Evolutionary conservation across 2,888 invertebrate species (phyloP), one percentile per base, ranked within the genome.

Genomic region (Hirtodrosophila cameraria): DNA sequence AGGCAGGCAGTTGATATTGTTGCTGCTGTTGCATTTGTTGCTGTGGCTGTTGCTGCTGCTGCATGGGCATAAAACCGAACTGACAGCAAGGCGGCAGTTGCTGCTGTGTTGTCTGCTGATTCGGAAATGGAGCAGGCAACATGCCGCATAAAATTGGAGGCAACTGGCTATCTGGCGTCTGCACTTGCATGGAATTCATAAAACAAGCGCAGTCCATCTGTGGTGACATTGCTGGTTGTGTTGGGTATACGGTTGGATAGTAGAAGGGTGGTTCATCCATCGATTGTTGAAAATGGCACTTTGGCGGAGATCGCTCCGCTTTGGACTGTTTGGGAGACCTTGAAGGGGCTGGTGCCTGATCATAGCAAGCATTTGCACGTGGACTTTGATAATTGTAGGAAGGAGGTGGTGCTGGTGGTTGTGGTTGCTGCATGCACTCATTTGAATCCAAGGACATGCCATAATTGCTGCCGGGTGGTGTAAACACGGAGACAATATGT

Each of bases 111-210:
- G 8, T 23, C 13, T 28, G 43, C 23, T 28, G 38, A 31, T 23
- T 41, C n/a, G 16, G 30, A 30, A 12, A 55, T 7, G 41, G 1
- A 9, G 35, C 6, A 16, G 27, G 63, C 12, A 70, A 13, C 23
- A 58, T 12, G 35, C 30, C 30, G 30, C 55, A 61, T 7, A 75
- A 3, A 8, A 35, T 65, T 3, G 20, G 9, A 13, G 46, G 15
- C n/a, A 31, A 11, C 11, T 70, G 64, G 3, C 53, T 30, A 23
- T 27, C 20, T 2, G 48, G 46, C 25, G 30, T 2, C 3, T 36
- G 11, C 8, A 9, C n/a, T 7, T 6, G 11, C 7, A 1, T 16
- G 18, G 18, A 5, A 2, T 18, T 18, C 5, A 18, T 5, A 4
- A 18, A 5, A 20, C 18, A 20, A 5, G 18, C 18, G 18, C 18